phyloP scores from a whole-genome alignment of 2,113 vertebrate species.

The Cisticola juncidis region DNA sequence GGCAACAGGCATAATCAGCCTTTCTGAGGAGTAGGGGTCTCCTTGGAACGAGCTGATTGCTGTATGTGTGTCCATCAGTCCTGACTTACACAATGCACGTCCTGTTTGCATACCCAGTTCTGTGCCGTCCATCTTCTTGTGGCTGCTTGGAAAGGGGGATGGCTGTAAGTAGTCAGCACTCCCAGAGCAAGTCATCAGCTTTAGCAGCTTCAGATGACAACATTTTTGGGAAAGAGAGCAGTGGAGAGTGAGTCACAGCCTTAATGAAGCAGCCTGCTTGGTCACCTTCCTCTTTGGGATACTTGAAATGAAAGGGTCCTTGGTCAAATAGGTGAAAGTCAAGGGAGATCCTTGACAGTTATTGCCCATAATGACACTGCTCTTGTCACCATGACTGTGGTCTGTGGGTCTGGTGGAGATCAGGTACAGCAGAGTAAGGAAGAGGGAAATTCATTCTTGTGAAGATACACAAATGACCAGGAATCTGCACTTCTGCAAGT shows the following conservation, averaged over 20 bases:
- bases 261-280: not conserved
- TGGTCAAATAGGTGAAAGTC: not conserved
- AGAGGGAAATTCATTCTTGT: not conserved
- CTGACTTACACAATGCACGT: not conserved
- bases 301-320: not conserved
- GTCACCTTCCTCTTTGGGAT: not conserved
- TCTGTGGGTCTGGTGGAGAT: not conserved
- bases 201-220: not conserved
- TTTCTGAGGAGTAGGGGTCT: not conserved
- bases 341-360: not conserved
- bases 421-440: not conserved
- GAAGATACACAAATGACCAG: not conserved
- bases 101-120: not conserved
- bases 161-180: not conserved
- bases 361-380: not conserved
- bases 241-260: not conserved
- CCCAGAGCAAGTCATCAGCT: not conserved
- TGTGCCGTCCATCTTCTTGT: fast-evolving
- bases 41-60: not conserved
- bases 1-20: not conserved
- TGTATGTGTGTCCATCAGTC: fast-evolving
- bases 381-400: not conserved
- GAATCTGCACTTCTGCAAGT: not conserved
- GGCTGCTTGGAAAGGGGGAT: not conserved
- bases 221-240: not conserved